Evolutionary conservation across 2,797 vertebrate species (phyloP).

Genomic region (Limosa lapponica): DNA sequence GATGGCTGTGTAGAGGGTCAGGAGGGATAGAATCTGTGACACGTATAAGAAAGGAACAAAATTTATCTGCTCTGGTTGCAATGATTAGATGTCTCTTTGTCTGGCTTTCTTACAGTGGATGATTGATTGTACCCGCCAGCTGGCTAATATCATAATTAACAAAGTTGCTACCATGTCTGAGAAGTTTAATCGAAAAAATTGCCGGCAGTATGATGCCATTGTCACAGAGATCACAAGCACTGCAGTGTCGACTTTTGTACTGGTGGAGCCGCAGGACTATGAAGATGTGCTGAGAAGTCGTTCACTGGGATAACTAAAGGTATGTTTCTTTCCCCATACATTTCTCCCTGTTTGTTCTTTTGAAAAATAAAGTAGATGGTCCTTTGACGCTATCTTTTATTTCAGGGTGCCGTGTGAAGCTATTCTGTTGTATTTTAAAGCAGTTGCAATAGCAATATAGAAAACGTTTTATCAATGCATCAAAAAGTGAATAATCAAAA

Average conservation of each 20-base stretch:
- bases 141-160: constrained; percentile 84
- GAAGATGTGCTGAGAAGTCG: constrained; percentile 55
- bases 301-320: constrained; percentile 71
- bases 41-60: constrained; percentile 80
- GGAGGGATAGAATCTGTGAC: constrained; percentile 81
- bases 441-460: not conserved
- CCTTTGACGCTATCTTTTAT: constrained; percentile 33
- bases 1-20: constrained; percentile 83
- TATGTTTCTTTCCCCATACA: constrained; percentile 66
- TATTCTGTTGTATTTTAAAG: constrained; percentile 7
- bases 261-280: constrained; percentile 69
- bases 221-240: constrained; percentile 77
- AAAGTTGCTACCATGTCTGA: constrained; percentile 80
- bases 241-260: constrained; percentile 65
- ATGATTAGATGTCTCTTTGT: constrained; percentile 84
- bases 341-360: not conserved
- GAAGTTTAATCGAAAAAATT: constrained; percentile 83
- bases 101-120: constrained; percentile 81
- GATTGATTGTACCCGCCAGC: constrained; percentile 80
- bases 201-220: constrained; percentile 72
- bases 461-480: not conserved
- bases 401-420: constrained; percentile 1
- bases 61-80: constrained; percentile 80
- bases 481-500: constrained; percentile 11
- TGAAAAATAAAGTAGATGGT: not conserved